A percentile compares a stretch with the other conserved stretches of the same genome.
Evolutionary conservation across 35 echinoderm and acorn worm genomes (phyloP).

Genomic region (Holothuria glaberrima): DNA sequence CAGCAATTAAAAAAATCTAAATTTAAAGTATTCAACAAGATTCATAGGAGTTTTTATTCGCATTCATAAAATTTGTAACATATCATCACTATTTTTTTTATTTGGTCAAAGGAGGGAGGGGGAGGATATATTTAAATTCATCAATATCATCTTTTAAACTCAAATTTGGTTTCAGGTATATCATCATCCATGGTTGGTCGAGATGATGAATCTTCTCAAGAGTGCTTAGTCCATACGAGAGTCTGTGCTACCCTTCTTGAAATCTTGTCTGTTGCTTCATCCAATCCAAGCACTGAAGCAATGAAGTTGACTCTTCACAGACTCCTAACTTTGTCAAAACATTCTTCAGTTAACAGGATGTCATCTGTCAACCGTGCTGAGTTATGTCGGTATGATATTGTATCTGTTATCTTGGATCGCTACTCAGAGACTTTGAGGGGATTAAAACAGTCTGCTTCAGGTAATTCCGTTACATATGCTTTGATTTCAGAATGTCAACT

Average conservation of each 20-base stretch:
- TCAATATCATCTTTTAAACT: too few species aligned
- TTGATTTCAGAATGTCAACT: too few species aligned
- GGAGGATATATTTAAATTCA: too few species aligned
- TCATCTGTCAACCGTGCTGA: slow-evolving; percentile 9
- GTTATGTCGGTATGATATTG: slow-evolving; percentile 2
- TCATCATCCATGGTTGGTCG: neutral
- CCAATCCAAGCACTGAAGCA: neutral
- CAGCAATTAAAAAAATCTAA: too few species aligned
- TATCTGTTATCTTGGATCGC: slow-evolving; percentile 42
- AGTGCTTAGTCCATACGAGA: neutral
- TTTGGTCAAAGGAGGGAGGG: too few species aligned
- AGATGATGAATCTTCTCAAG: slow-evolving; percentile 18
- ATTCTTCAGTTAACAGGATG: slow-evolving; percentile 48
- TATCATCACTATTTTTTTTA: too few species aligned
- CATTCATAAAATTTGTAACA: too few species aligned
- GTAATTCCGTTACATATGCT: neutral
- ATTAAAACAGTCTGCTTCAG: neutral
- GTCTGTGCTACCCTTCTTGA: slow-evolving; percentile 24
- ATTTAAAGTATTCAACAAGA: too few species aligned
- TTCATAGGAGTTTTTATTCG: too few species aligned
- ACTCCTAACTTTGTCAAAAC: slow-evolving; percentile 20
- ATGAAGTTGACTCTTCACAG: neutral
- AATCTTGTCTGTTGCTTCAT: neutral
- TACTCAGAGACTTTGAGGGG: slow-evolving; percentile 34
- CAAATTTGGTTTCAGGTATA: neutral